Percentiles rank a stretch among this genome's conserved stretches.
These are phyloP conservation scores for Salarias fasciatus DNA, from an alignment of 2,797 vertebrate genomes.

Conservation along the genomic window DNA sequence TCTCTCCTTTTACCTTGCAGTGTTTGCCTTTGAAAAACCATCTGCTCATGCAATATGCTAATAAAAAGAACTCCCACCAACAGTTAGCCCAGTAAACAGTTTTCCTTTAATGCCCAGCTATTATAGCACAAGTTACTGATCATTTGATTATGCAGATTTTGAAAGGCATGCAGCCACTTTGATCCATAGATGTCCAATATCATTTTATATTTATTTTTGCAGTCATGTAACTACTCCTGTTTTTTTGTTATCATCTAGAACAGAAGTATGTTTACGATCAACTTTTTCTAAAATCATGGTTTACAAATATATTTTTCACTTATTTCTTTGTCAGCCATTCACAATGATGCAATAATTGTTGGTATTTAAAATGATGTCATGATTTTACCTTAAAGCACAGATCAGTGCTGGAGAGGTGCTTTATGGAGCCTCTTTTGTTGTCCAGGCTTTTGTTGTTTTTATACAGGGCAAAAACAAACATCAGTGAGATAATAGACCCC, in stretches of 20 bases:
- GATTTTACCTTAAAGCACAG: slow-evolving; percentile 5
- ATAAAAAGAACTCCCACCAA: background rate
- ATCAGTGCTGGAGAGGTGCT: slow-evolving; percentile 22
- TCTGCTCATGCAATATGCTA: slow-evolving; percentile 30
- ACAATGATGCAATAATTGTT: no score
- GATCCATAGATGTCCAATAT: no score
- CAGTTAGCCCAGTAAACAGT: slow-evolving; percentile 10
- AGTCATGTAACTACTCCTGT: no score
- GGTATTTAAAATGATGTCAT: background rate
- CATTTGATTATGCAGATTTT: no score
- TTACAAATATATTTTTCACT: no score
- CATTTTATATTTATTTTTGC: no score
- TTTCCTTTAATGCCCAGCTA: background rate
- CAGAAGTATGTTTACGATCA: no score
- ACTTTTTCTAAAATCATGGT: no score
- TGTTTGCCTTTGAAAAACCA: slow-evolving; percentile 39
- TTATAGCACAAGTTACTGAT: no score
- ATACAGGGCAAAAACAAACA: slow-evolving; percentile 65
- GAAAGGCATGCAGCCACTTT: no score
- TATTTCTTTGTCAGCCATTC: no score
- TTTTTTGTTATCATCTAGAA: no score
- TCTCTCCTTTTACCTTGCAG: slow-evolving; percentile 7
- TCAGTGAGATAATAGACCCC: slow-evolving; percentile 64
- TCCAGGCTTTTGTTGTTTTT: slow-evolving; percentile 62
- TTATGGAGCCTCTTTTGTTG: slow-evolving; percentile 54